Evolutionary conservation across 2,888 invertebrate species (phyloP).

Genomic region (Tetrapedia diversipes): DNA sequence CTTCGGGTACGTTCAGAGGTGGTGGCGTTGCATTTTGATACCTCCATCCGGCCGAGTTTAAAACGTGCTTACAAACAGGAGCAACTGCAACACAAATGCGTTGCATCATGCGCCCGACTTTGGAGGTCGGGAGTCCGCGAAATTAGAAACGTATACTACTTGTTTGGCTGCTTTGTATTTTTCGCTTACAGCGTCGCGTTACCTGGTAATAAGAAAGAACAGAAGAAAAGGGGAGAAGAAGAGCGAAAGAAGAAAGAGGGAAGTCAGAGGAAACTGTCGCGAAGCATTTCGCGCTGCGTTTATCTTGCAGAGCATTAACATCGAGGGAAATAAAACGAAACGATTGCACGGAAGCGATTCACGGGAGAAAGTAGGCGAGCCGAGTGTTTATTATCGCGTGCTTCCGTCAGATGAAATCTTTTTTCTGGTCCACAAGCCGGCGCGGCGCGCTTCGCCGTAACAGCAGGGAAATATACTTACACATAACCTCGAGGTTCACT

Average conservation of each 20-base stretch:
- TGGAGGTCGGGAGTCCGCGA: too few species aligned
- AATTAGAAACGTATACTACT: background rate
- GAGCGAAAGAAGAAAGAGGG: too few species aligned
- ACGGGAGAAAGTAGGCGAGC: background rate
- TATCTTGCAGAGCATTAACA: background rate
- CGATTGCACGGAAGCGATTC: constrained; percentile 1
- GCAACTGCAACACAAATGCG: constrained; percentile 71
- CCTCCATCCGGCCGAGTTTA: constrained; percentile 67
- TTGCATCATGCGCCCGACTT: background rate
- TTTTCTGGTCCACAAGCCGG: background rate
- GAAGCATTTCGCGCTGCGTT: background rate
- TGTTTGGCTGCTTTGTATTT: background rate
- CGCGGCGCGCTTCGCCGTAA: too few species aligned
- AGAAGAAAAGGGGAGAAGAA: too few species aligned
- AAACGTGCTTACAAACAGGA: constrained; percentile 78
- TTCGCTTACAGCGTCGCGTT: background rate
- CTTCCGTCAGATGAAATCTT: background rate
- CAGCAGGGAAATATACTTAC: constrained; percentile 78
- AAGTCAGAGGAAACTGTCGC: too few species aligned
- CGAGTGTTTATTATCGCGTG: background rate
- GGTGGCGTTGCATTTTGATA: constrained; percentile 72
- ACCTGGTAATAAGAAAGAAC: background rate
- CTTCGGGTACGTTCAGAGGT: constrained; percentile 87
- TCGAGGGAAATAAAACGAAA: constrained; percentile 9
- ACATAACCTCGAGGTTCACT: constrained; percentile 83